Conservation (phyloP, 2,797 vertebrate genomes). For the Vireo griseus region DNA sequence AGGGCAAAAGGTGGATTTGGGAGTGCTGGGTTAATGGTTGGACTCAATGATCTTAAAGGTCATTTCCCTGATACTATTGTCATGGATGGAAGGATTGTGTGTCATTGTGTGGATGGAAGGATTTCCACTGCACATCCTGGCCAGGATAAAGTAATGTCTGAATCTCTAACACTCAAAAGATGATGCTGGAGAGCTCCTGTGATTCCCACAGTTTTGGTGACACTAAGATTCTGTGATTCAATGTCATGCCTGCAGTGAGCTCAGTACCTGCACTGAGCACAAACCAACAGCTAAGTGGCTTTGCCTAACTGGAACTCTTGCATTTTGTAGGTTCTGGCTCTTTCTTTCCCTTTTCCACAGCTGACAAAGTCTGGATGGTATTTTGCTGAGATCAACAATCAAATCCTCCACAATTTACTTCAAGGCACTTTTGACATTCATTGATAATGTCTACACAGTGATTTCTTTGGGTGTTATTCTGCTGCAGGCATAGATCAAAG, state of each 20-base stretch:
- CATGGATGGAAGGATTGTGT: not conserved
- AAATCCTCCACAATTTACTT: not conserved
- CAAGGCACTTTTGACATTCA: not conserved
- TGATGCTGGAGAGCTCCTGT: not conserved
- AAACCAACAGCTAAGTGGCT: not conserved
- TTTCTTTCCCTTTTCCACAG: not conserved
- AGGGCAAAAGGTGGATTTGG: not conserved
- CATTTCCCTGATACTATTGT: not conserved
- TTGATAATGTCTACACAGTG: not conserved
- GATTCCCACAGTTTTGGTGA: not conserved
- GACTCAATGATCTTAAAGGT: not conserved
- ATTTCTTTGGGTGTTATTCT: not conserved
- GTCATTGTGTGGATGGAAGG: not conserved
- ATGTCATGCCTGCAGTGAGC: rapidly evolving
- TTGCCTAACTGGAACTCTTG: not conserved
- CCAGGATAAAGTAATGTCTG: not conserved
- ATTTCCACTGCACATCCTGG: not conserved
- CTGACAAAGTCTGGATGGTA: not conserved
- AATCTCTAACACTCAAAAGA: not conserved
- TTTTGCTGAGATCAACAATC: not conserved
- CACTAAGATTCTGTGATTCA: not conserved
- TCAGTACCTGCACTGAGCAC: not conserved
- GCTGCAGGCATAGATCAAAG: not conserved
- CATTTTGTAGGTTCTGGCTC: not conserved
- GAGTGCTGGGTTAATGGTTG: not conserved